Evolutionary conservation across 2,113 vertebrate genomes (phyloP), one percentile per base, ranked within the genome.

Genomic region (Crypturellus undulatus): DNA sequence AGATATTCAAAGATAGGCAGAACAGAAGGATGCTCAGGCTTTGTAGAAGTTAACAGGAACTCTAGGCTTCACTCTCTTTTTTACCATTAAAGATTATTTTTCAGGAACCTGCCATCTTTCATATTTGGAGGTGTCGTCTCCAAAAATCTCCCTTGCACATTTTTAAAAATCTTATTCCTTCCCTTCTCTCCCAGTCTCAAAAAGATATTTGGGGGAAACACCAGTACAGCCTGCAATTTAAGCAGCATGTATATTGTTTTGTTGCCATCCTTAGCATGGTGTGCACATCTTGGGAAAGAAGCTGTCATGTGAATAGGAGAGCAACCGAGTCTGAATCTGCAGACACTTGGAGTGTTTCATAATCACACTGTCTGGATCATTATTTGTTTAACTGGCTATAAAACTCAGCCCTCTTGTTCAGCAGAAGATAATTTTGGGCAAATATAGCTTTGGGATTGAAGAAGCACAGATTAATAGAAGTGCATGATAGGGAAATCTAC

Each of bases 131-230:
- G 4, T 63, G 10, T 58, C 42, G 24, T 77, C 28, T 20, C 28
- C 28, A 20, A 24, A 34, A 43, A 88, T 54, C 26, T 82, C 60
- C 54, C 34, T 70, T 43, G 82, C 42, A 7, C 6, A 21, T 14
- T 75, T 73, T 16, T 79, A 51, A 75, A 86, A 89, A 82, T 54
- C 28, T 69, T 80, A 40, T 52, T 76, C 75, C 26, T 79, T 18
- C 20, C 12, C 42, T 22, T 58, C 4, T 3, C 5, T 30, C 8
- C 7, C 4, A 5, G 6, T 9, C 6, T 30, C 40, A 5, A 11
- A 34, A n/a, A 21, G 28, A n/a, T 30, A 47, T n/a, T 49, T 7
- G 1, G 6, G 11, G 32, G 10, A 7, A 25, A 34, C 13, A 40
- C 28, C 18, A 21, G 28, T 65, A 15, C 21, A 84, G 45, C 8